These are phyloP conservation scores for Zygogramma bicolorata DNA, from an alignment of 2,888 invertebrate genomes.

Conservation along the genomic window DNA sequence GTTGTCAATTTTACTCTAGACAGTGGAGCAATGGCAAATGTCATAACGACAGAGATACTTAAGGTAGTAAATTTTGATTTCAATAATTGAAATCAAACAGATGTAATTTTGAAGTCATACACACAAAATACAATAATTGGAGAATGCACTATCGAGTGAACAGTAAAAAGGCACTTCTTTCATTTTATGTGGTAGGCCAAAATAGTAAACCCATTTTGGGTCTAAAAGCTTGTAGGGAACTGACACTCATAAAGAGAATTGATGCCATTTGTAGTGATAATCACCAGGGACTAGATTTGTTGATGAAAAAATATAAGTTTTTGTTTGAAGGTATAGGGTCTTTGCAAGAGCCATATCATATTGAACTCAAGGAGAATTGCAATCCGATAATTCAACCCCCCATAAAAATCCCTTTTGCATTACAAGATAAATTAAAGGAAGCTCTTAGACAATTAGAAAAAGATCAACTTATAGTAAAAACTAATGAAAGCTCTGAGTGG, in stretches of 20 bases:
- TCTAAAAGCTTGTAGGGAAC: constrained; percentile 21
- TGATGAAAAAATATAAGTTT: constrained; percentile 42
- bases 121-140: background rate
- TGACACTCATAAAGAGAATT: constrained; percentile 22
- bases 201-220: constrained; percentile 27
- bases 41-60: background rate
- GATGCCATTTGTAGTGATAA: background rate
- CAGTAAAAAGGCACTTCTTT: background rate
- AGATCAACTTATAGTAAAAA: constrained; percentile 15
- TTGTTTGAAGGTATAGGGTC: constrained; percentile 30
- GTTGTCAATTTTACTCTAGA: background rate
- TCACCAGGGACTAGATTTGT: background rate
- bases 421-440: constrained; percentile 23
- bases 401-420: constrained; percentile 25
- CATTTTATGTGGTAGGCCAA: constrained; percentile 30
- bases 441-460: constrained; percentile 9
- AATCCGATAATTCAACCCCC: constrained; percentile 26
- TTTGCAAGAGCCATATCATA: constrained; percentile 27
- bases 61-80: background rate
- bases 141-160: background rate
- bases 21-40: constrained; percentile 15
- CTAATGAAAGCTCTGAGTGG: constrained; percentile 15
- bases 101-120: background rate
- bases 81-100: background rate
- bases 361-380: constrained; percentile 26